Evolutionary conservation across 2,113 vertebrate genomes (phyloP).

Genomic region (Sander lucioperca): DNA sequence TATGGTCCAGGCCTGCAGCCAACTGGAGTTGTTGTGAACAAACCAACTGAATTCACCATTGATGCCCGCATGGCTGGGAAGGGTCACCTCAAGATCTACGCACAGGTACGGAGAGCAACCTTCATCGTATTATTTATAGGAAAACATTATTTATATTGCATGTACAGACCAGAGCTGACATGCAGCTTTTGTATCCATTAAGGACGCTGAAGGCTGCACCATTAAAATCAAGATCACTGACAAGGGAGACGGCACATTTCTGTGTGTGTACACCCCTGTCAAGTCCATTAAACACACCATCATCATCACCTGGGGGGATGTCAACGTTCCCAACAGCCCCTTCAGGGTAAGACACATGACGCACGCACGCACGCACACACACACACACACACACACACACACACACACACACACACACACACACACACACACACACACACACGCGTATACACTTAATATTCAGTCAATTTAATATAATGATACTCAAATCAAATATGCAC

Average conservation of each 20-base stretch:
- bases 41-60: constrained; percentile 91
- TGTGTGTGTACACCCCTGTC: constrained; percentile 91
- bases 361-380: neutral
- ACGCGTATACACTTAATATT: constrained; percentile 16
- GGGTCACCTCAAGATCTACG: constrained; percentile 92
- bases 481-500: constrained; percentile 46
- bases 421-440: neutral
- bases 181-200: constrained; percentile 38
- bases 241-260: constrained; percentile 90
- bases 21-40: constrained; percentile 91
- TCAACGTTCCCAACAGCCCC: constrained; percentile 94
- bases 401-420: constrained; percentile 8
- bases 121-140: constrained; percentile 37
- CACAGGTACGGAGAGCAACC: constrained; percentile 85
- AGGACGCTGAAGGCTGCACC: constrained; percentile 92
- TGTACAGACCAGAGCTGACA: constrained; percentile 36
- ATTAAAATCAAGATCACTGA: constrained; percentile 94
- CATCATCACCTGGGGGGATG: constrained; percentile 93
- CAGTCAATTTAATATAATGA: constrained; percentile 48
- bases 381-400: neutral
- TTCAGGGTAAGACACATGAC: constrained; percentile 88
- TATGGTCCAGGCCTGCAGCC: constrained; percentile 92
- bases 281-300: constrained; percentile 97
- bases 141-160: constrained; percentile 48
- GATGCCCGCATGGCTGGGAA: constrained; percentile 91